These are phyloP conservation scores for Ferrisia virgata DNA, from an alignment of 2,888 invertebrate genomes.

Conservation along the genomic window DNA sequence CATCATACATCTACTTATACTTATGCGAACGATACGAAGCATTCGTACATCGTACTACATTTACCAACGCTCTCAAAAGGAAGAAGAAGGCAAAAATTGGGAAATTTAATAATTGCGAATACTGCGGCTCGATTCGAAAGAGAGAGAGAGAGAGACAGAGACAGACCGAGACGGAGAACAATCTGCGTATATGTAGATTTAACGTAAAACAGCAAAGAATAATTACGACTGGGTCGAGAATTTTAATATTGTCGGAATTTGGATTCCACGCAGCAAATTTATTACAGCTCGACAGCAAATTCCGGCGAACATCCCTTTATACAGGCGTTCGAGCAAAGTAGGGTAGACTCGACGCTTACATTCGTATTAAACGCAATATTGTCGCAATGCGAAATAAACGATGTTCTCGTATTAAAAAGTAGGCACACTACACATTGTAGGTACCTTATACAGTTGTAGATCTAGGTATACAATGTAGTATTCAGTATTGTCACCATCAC, in stretches of 20 bases:
- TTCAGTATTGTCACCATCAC: no score
- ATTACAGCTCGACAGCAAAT: slow-evolving; percentile 39
- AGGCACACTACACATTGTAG: background rate
- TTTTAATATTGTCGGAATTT: slow-evolving; percentile 45
- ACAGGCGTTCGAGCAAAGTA: background rate
- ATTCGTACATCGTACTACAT: no score
- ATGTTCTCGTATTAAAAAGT: slow-evolving; percentile 12
- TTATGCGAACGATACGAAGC: no score
- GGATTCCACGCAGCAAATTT: slow-evolving; percentile 43
- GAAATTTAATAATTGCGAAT: background rate
- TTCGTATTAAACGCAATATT: slow-evolving; percentile 20
- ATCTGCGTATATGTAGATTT: slow-evolving; percentile 33
- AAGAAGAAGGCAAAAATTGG: background rate
- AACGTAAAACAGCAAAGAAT: slow-evolving; percentile 38
- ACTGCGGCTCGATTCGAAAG: slow-evolving; percentile 23
- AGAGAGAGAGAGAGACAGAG: no score
- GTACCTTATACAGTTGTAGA: no score
- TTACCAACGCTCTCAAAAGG: background rate
- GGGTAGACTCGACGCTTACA: background rate
- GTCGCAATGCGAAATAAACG: slow-evolving; percentile 26
- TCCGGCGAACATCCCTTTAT: slow-evolving; percentile 22
- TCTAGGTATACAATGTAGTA: no score
- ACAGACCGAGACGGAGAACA: slow-evolving; percentile 15
- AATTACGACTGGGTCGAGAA: slow-evolving; percentile 45
- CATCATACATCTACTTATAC: no score